Conservation (phyloP, 2,113 vertebrate species). For the Sander lucioperca region DNA sequence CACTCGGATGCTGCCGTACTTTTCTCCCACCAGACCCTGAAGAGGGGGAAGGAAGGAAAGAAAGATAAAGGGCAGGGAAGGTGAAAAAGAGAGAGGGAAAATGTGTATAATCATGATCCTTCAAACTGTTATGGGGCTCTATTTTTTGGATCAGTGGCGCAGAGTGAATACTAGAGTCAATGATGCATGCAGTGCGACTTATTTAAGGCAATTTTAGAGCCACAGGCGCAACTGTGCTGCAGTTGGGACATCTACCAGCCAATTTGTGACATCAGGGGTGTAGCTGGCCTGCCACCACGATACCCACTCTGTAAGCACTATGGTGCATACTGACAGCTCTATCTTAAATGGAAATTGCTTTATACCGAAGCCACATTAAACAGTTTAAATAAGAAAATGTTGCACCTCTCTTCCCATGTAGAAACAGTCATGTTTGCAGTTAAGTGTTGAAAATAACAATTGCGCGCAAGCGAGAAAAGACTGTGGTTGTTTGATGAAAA, state of each 20-base stretch:
- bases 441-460: constrained; percentile 8
- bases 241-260: constrained; percentile 11
- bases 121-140: constrained; percentile 32
- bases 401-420: constrained; percentile 10
- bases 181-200: constrained; percentile 38
- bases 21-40: constrained; percentile 97
- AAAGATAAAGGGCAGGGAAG: constrained; percentile 17
- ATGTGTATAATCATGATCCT: constrained; percentile 8
- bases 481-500: neutral
- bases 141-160: constrained; percentile 44
- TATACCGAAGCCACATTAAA: neutral
- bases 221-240: constrained; percentile 1
- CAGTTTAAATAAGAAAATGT: constrained; percentile 2
- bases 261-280: constrained; percentile 23
- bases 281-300: neutral
- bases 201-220: constrained; percentile 52
- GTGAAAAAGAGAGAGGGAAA: constrained; percentile 20
- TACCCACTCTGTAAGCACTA: neutral
- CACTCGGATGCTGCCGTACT: constrained; percentile 96
- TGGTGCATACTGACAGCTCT: constrained; percentile 2
- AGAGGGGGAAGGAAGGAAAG: constrained; percentile 61
- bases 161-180: constrained; percentile 45
- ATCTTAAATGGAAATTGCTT: constrained; percentile 2
- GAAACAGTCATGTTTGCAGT: neutral
- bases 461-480: neutral